phyloP scores from a whole-genome alignment of 1,140 invertebrate species.

The Yoshiicerus persimilis region DNA sequence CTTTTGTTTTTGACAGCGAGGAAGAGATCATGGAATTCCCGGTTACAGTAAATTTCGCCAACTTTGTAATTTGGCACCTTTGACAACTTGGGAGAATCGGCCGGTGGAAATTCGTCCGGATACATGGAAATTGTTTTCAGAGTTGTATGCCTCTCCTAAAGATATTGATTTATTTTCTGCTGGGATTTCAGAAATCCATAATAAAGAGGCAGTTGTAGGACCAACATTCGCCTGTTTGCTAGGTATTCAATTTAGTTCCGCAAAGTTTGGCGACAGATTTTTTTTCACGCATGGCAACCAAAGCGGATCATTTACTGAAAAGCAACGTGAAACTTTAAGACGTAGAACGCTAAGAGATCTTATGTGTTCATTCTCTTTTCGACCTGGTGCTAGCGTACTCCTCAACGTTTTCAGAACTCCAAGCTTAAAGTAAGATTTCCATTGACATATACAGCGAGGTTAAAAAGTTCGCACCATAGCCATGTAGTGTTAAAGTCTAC shows the following conservation, averaged over 20 bases:
- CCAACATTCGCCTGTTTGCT: constrained; percentile 58
- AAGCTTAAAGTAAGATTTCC: too few relatives aligned
- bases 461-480: too few relatives aligned
- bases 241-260: constrained; percentile 57
- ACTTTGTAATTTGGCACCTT: constrained; percentile 60
- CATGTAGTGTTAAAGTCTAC: too few relatives aligned
- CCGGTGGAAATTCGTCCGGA: constrained; percentile 23
- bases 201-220: constrained; percentile 57
- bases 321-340: too few relatives aligned
- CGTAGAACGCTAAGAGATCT: too few relatives aligned
- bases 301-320: constrained; percentile 58
- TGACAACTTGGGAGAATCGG: constrained; percentile 57
- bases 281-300: constrained; percentile 62
- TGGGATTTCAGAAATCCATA: constrained; percentile 58
- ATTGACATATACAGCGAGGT: too few relatives aligned
- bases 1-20: constrained; percentile 52
- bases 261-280: constrained; percentile 57
- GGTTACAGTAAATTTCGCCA: constrained; percentile 57
- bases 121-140: constrained; percentile 53
- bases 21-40: constrained; percentile 57
- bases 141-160: constrained; percentile 44
- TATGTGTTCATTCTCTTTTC: too few relatives aligned
- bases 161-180: constrained; percentile 63
- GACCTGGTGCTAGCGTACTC: too few relatives aligned
- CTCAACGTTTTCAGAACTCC: too few relatives aligned